Conservation (phyloP, 1,140 invertebrate genomes). For the Vanessa atalanta region DNA sequence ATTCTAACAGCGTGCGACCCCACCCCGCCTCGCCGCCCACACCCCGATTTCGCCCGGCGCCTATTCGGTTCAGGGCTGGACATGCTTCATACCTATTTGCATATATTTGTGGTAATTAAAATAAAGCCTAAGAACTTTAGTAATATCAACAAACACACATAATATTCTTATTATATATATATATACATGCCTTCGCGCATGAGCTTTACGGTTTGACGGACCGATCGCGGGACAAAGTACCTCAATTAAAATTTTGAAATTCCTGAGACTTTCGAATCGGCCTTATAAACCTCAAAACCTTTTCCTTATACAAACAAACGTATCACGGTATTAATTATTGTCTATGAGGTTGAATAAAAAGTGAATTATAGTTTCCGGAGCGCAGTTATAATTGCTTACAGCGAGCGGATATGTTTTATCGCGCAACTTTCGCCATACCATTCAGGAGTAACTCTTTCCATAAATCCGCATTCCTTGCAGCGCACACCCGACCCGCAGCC, state of each 20-base stretch:
- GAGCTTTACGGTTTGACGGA: no score
- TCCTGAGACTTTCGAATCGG: neutral
- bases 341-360: conserved; percentile 14
- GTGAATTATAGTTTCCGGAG: conserved; percentile 19
- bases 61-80: conserved; percentile 25
- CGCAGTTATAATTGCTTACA: conserved; percentile 18
- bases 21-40: conserved; percentile 38
- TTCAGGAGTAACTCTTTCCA: conserved; percentile 46
- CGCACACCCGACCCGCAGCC: conserved; percentile 36
- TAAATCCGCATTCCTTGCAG: conserved; percentile 50
- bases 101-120: conserved; percentile 13
- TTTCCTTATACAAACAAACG: neutral
- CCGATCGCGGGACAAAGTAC: neutral
- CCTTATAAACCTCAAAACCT: neutral
- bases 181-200: no score
- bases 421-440: conserved; percentile 23
- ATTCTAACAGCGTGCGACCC: conserved; percentile 74
- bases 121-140: neutral
- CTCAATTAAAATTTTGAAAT: neutral
- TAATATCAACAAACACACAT: neutral
- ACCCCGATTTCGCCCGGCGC: conserved; percentile 25
- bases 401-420: conserved; percentile 22
- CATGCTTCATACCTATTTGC: conserved; percentile 28
- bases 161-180: no score
- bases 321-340: neutral